phyloP scores from a whole-genome alignment of 1,140 invertebrate species.

The Caerostris extrusa region DNA sequence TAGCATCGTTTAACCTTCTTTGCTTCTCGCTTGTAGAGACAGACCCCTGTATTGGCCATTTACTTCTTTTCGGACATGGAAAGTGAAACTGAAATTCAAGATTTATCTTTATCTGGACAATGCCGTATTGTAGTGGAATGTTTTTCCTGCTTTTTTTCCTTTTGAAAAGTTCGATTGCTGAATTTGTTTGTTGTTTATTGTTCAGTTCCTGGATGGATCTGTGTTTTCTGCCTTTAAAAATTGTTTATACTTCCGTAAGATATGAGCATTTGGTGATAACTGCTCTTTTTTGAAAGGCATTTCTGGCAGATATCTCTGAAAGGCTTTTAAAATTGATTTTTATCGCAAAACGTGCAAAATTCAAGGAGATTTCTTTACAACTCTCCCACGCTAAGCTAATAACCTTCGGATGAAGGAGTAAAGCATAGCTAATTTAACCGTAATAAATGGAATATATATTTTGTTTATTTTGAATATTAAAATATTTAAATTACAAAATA shows the following conservation, averaged over 20 bases:
- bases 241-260: not conserved
- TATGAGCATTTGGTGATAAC: not conserved
- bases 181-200: not conserved
- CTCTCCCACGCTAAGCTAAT: too few relatives aligned
- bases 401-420: too few relatives aligned
- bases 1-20: slow-evolving; percentile 11
- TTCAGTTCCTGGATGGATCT: not conserved
- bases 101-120: slow-evolving; percentile 24
- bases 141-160: not conserved
- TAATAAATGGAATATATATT: too few relatives aligned
- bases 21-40: not conserved
- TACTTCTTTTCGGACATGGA: not conserved
- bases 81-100: slow-evolving; percentile 42
- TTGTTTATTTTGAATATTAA: too few relatives aligned
- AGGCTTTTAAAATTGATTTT: too few relatives aligned
- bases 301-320: too few relatives aligned
- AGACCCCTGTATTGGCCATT: not conserved
- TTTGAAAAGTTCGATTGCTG: not conserved
- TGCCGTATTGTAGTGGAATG: not conserved
- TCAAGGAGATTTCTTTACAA: too few relatives aligned
- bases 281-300: too few relatives aligned
- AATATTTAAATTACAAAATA: too few relatives aligned
- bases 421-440: too few relatives aligned
- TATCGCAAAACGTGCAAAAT: too few relatives aligned
- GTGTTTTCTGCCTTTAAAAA: not conserved